Conservation (phyloP, 2,888 invertebrate species). For the Malacosoma neustria region DNA sequence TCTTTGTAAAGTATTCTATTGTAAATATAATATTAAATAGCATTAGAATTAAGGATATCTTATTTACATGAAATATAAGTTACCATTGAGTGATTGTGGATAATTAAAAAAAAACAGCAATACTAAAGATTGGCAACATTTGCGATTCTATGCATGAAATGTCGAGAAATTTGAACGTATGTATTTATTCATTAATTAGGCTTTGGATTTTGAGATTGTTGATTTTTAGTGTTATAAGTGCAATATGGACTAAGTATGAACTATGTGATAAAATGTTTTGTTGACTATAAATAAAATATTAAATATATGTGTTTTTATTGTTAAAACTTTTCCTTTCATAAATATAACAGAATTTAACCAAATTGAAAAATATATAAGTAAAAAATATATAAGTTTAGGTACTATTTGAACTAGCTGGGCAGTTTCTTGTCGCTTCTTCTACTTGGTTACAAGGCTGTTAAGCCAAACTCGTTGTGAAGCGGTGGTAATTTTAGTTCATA, state of each 20-base stretch:
- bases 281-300: not conserved
- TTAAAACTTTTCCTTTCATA: too few relatives aligned
- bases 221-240: not conserved
- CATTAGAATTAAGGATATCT: constrained; percentile 13
- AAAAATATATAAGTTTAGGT: too few relatives aligned
- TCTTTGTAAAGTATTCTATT: constrained; percentile 7
- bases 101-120: not conserved
- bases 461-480: too few relatives aligned
- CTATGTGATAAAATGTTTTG: not conserved
- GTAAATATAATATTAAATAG: constrained; percentile 27
- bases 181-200: not conserved
- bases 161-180: not conserved
- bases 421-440: too few relatives aligned
- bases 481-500: too few relatives aligned
- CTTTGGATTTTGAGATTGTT: not conserved
- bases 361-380: too few relatives aligned
- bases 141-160: not conserved
- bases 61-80: constrained; percentile 10
- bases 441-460: too few relatives aligned
- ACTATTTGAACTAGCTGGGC: too few relatives aligned
- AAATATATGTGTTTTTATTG: not conserved
- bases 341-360: too few relatives aligned
- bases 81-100: not conserved
- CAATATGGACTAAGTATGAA: not conserved
- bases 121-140: not conserved